Base-by-base conservation (phyloP, 2,113 vertebrate genomes). In the Patagioenas fasciata region DNA sequence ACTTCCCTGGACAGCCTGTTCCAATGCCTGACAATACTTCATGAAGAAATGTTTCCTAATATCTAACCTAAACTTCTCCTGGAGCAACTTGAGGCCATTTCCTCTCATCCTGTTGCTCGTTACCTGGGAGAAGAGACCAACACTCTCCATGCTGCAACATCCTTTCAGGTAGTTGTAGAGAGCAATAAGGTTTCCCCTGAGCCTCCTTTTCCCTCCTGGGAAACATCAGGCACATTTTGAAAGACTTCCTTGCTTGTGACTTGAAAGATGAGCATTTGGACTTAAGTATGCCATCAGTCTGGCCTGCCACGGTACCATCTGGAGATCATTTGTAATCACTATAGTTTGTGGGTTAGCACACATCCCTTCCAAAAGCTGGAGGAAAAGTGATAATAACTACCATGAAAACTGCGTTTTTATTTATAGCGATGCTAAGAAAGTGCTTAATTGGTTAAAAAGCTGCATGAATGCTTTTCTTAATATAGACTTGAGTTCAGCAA, bases 321-420 rank as follows among this genome's bases (percentile, higher is more conserved):
- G 96, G 96, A 97, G 44, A 75, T 65, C 10, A 0, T 97, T 95
- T 97, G 91, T 88, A 86, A 87, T 88, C 66, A 32, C 81, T 77
- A 0, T 38, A 91, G 80, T 71, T 95, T 2, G 10, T 38, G 69
- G 20, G 66, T 73, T 89, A 67, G 71, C 6, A 11, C 54, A 73
- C 20, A 58, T 31, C 53, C 24, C 25, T 86, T 75, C 47, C 57
- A 78, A 72, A 23, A 88, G 34, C 23, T 91, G 77, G 74, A 92
- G 38, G n/a, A 88, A 64, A 73, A 71, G 73, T 85, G 70, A 50
- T 44, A 48, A 62, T 40, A 75, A 69, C n/a, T 93, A 65, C 60
- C n/a, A 71, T 21, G 57, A 79, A 96, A 73, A 91, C 17, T n/a
- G 48, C 6, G 6, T 50, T 31, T 87, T 95, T 81, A 78, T 93